These are phyloP conservation scores for Panagrolaimus sp. DNA, from an alignment of 1,140 invertebrate species.

Conservation along the genomic window DNA sequence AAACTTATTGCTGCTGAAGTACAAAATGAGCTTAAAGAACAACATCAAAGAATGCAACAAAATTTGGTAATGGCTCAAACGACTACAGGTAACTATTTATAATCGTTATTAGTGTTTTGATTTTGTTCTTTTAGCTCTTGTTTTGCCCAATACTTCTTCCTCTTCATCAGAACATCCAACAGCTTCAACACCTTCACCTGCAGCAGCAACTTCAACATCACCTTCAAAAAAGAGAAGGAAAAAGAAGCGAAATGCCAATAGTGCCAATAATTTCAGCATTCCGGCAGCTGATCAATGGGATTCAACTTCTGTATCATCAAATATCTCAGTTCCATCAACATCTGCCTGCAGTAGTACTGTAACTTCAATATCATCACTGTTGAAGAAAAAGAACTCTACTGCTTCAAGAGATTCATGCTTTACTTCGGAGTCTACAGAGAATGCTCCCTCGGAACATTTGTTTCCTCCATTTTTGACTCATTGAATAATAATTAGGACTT, in stretches of 20 bases:
- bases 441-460: not conserved
- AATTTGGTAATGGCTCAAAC: not conserved
- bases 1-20: not conserved
- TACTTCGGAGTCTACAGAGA: not conserved
- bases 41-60: not conserved
- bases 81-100: not conserved
- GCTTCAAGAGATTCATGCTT: constrained; percentile 3
- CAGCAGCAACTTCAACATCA: not conserved
- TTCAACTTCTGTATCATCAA: constrained; percentile 3
- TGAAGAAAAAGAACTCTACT: constrained; percentile 9
- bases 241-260: constrained; percentile 5
- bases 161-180: not conserved
- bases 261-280: not conserved
- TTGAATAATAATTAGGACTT: too few species aligned
- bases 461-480: too few species aligned
- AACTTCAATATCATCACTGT: not conserved
- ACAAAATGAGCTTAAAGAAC: not conserved
- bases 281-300: constrained; percentile 1
- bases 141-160: not conserved
- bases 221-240: not conserved
- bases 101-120: not conserved
- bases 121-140: not conserved
- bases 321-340: too few species aligned
- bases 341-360: not conserved
- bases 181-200: not conserved